Percentiles rank a stretch among this genome's conserved stretches.
These are phyloP conservation scores for Myiothlypis chrysogaster DNA, from an alignment of 2,797 vertebrate genomes.

Conservation along the genomic window DNA sequence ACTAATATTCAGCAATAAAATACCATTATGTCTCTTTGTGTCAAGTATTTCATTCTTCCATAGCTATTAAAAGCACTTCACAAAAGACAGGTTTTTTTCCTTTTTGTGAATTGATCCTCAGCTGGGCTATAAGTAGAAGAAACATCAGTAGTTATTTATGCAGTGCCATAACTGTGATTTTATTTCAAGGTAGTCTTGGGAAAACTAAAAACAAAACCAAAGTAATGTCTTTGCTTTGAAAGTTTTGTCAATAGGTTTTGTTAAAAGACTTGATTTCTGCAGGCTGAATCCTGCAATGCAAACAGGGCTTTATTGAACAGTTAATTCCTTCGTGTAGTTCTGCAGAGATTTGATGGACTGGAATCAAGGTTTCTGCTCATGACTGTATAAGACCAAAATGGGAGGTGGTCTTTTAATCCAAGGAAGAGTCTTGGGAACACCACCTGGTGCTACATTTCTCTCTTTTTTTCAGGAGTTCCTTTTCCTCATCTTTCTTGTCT, in stretches of 20 bases:
- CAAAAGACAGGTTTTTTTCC: not conserved
- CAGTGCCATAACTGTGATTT: not conserved
- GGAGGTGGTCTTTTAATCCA: not conserved
- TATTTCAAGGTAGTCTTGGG: not conserved
- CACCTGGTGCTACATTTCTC: not conserved
- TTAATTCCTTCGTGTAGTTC: not conserved
- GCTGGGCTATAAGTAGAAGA: not conserved
- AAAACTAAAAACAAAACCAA: not conserved
- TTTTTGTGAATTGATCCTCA: not conserved
- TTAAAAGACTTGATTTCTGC: not conserved
- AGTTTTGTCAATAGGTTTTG: not conserved
- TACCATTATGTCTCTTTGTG: not conserved
- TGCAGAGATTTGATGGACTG: not conserved
- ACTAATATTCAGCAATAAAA: not conserved
- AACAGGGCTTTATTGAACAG: not conserved
- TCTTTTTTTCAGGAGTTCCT: not conserved
- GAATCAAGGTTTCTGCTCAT: not conserved
- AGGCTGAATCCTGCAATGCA: not conserved
- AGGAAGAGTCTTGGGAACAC: not conserved
- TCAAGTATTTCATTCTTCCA: not conserved
- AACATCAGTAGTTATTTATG: not conserved
- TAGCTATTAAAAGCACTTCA: not conserved
- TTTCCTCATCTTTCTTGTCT: not conserved
- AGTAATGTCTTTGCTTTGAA: not conserved
- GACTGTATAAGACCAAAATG: not conserved